Conservation (phyloP, 1,140 invertebrate species). For the Aphis gossypii region DNA sequence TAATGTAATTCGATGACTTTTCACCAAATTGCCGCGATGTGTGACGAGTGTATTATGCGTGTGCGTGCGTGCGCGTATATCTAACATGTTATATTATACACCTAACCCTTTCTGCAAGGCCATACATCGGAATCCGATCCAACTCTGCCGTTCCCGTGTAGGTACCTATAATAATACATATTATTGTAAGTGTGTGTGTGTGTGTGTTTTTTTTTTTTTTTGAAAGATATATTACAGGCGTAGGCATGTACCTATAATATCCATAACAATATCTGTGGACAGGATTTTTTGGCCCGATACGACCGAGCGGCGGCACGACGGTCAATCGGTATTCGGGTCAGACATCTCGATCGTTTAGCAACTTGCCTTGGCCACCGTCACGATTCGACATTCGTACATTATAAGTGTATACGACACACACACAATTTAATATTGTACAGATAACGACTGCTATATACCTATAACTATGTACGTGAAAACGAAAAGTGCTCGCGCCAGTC, state of each 20-base stretch:
- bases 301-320: slow-evolving; percentile 42
- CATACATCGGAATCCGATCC: not conserved
- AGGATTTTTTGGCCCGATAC: slow-evolving; percentile 43
- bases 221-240: not conserved
- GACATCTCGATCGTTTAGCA: slow-evolving; percentile 44
- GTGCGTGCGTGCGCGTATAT: not conserved
- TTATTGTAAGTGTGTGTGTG: not conserved
- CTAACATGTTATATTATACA: not conserved
- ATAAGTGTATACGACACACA: not conserved
- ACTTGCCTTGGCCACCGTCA: slow-evolving; percentile 52
- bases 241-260: not conserved
- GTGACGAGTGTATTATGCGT: not conserved
- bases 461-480: not conserved
- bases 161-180: not conserved
- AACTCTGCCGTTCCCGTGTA: not conserved
- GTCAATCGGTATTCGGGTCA: slow-evolving; percentile 56
- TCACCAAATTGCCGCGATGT: not conserved
- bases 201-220: not conserved
- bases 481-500: not conserved
- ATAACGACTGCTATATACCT: not conserved
- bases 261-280: slow-evolving; percentile 5
- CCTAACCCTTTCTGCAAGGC: slow-evolving; percentile 6
- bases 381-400: slow-evolving; percentile 2
- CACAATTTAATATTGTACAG: not conserved
- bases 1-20: not conserved